Evolutionary conservation across 2,888 invertebrate genomes (phyloP).

Genomic region (Malacosoma neustria): DNA sequence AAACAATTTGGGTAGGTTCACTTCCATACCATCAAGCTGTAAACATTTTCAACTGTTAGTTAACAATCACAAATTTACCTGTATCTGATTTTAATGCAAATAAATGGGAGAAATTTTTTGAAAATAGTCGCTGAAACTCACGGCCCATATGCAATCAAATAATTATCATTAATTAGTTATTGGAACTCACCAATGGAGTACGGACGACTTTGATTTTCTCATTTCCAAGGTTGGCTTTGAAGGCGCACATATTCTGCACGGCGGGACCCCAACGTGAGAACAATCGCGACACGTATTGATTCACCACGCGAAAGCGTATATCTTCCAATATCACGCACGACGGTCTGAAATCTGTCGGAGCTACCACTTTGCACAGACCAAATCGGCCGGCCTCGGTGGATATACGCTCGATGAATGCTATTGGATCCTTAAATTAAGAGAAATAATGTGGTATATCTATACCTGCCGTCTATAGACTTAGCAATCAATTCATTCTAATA

Average conservation of each 20-base stretch:
- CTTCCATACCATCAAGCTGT: slow-evolving; percentile 91
- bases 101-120: too few relatives aligned
- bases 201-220: slow-evolving; percentile 84
- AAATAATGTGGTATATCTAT: too few relatives aligned
- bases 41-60: too few relatives aligned
- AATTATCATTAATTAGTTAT: too few relatives aligned
- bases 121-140: too few relatives aligned
- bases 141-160: too few relatives aligned
- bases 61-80: too few relatives aligned
- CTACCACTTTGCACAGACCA: slow-evolving; percentile 91
- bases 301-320: slow-evolving; percentile 89
- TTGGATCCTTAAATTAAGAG: slow-evolving; percentile 78
- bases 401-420: slow-evolving; percentile 88
- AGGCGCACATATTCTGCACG: slow-evolving; percentile 88
- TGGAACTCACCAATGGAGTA: slow-evolving; percentile 83
- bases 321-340: slow-evolving; percentile 89
- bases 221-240: slow-evolving; percentile 85
- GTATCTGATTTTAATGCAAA: too few relatives aligned
- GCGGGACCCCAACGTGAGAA: slow-evolving; percentile 92
- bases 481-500: too few relatives aligned
- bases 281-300: slow-evolving; percentile 93
- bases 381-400: slow-evolving; percentile 83
- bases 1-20: slow-evolving; percentile 90
- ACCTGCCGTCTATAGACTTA: too few relatives aligned
- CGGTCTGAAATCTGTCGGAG: slow-evolving; percentile 83